phyloP scores from a whole-genome alignment of 2,888 invertebrate species.

The Eulithis testata region DNA sequence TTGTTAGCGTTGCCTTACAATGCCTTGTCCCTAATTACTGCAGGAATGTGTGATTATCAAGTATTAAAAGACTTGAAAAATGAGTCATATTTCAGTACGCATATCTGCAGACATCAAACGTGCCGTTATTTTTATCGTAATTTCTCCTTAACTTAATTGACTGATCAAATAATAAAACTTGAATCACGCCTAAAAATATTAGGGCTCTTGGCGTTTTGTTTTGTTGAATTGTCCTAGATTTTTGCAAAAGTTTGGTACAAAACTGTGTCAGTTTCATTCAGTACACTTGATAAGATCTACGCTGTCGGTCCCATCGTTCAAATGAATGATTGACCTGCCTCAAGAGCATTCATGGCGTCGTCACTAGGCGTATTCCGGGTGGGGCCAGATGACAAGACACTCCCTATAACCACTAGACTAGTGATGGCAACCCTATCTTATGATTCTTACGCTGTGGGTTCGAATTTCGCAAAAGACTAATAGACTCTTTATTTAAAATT shows the following conservation, averaged over 20 bases:
- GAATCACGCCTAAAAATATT: too few relatives aligned
- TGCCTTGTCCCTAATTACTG: too few relatives aligned
- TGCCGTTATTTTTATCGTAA: too few relatives aligned
- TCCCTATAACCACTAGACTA: constrained; percentile 13
- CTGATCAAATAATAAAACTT: too few relatives aligned
- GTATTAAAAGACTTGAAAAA: too few relatives aligned
- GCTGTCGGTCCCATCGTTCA: constrained; percentile 8
- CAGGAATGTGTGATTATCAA: too few relatives aligned
- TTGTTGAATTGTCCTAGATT: too few relatives aligned
- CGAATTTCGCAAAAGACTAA: not conserved
- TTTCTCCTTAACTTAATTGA: too few relatives aligned
- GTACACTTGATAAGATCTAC: not conserved
- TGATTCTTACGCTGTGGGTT: not conserved
- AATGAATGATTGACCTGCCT: constrained; percentile 34
- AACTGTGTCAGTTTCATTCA: constrained; percentile 5
- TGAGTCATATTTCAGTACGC: too few relatives aligned
- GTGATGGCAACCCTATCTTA: not conserved
- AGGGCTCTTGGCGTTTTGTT: too few relatives aligned
- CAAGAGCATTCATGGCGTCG: constrained; percentile 30
- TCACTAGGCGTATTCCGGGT: constrained; percentile 30
- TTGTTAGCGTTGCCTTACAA: too few relatives aligned
- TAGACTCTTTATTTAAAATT: not conserved
- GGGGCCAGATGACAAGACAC: constrained; percentile 25
- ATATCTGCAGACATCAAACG: too few relatives aligned
- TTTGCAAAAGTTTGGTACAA: not conserved